Evolutionary conservation across 2,888 invertebrate genomes (phyloP).

Genomic region (Latrodectus elegans): DNA sequence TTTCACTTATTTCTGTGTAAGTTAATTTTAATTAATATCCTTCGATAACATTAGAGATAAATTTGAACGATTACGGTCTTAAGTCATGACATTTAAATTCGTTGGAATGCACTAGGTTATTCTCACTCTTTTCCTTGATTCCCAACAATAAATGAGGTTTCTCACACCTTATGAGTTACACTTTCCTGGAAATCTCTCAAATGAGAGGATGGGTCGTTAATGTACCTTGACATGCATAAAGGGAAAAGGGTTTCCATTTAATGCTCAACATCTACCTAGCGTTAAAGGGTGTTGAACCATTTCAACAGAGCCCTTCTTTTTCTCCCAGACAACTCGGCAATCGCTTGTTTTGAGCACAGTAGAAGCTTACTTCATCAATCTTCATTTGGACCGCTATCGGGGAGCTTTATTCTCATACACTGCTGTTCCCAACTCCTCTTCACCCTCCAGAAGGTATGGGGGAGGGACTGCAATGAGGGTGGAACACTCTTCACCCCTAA

Average conservation of each 20-base stretch:
- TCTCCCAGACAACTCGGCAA: slow-evolving; percentile 29
- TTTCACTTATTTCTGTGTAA: background rate
- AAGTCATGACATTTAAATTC: background rate
- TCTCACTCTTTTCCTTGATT: background rate
- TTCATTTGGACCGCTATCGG: slow-evolving; percentile 67
- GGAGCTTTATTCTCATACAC: slow-evolving; percentile 66
- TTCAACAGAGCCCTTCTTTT: slow-evolving; percentile 40
- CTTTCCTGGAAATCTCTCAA: slow-evolving; percentile 12
- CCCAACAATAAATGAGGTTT: slow-evolving; percentile 6
- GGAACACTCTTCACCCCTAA: slow-evolving; percentile 65
- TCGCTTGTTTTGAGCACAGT: slow-evolving; percentile 57
- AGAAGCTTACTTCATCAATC: slow-evolving; percentile 67
- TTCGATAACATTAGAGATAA: background rate
- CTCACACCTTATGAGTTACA: background rate
- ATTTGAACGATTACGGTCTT: background rate
- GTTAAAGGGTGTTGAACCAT: slow-evolving; percentile 62
- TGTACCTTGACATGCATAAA: slow-evolving; percentile 37
- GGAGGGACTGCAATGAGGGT: slow-evolving; percentile 8
- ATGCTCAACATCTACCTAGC: slow-evolving; percentile 57
- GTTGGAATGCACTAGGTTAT: background rate
- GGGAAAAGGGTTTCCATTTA: slow-evolving; percentile 41
- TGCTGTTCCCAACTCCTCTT: slow-evolving; percentile 40
- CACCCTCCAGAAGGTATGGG: slow-evolving; percentile 22
- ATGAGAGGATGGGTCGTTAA: slow-evolving; percentile 35
- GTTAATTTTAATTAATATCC: slow-evolving; percentile 3